Evolutionary conservation across 2,888 invertebrate species (phyloP), one percentile per base, ranked within the genome.

Genomic region (Aromia moschata): DNA sequence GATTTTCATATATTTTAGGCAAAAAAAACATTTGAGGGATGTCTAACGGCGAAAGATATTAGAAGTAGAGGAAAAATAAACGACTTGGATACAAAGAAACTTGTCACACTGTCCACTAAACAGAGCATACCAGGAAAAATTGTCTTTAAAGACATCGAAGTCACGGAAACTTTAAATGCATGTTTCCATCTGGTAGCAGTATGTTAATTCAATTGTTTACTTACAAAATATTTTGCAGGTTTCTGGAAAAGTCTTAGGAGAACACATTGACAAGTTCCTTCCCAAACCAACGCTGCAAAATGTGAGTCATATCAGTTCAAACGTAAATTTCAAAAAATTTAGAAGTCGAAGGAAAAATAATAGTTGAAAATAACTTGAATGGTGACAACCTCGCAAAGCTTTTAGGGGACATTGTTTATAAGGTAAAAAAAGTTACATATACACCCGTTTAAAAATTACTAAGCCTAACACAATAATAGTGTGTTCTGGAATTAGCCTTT

Each of bases 91-190:
- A 79, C 83, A 0, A 62, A 76, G 1, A 78, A 83, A 46, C 80
- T 84, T 3, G 78, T 88, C 0, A 82, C 83, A 0, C 62, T 85
- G 0, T 74, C 79, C 10, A 79, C 79, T 25, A 65, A 78, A 4
- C 84, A 85, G 68, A 79, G 77, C 62, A 62, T 84, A 5, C 66
- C 77, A 0, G 80, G 83, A 1, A 74, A 76, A 60, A 82, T 84
- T 2, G 83, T 80, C 0, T 87, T 88, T 60, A 77, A 81, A 9
- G 77, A 85, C 65, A 74, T 87, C 37, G 82, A 82, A 70, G 78
- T 87, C 0, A 79, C 81, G 0, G 83, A 83, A 68, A 73, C 69
- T 41, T 71, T 87, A 2, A 76, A 82, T 73, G 86, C 86, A 73
- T 60, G 64, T 5, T n/a, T n/a, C n/a, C n/a, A n/a, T n/a, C n/a